Evolutionary conservation across 2,797 vertebrate species (phyloP), one percentile per base, ranked within the genome.

Genomic region (Enteromius treurensis): DNA sequence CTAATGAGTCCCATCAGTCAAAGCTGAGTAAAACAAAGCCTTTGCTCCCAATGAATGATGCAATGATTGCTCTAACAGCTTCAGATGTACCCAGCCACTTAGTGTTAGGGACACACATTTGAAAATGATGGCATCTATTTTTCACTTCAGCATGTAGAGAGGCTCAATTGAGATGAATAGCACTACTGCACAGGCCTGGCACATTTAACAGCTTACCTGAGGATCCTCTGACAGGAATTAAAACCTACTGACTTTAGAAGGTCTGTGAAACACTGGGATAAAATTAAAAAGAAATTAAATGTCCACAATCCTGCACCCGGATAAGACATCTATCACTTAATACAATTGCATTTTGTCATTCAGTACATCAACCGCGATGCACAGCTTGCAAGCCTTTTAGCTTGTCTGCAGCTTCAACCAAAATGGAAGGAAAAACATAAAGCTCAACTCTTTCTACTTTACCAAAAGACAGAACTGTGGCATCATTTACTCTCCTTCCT

Each of bases 101-200:
- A 74, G 78, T 13, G 19, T 77, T 79, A 85, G 47, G 86, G 90
- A 87, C 85, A 86, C 87, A 91, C 92, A 42, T 83, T 64, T 77
- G 71, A 90, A 90, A 80, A 80, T 69, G 79, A 60, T 80, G 51
- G 76, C 79, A 85, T 92, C 91, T 89, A 86, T 91, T 91, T 88
- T 87, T 87, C 73, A 76, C 53, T 67, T 89, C 77, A 82, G 60
- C 85, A 81, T 51, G 42, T 45, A 77, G 81, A 62, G 81, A 26
- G 69, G 62, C 86, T 86, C 89, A 91, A 92, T 90, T 89, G 89
- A 91, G 91, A 93, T 87, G 62, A 90, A 93, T 91, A 69, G 84
- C 70, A 83, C 26, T 69, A 67, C 78, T 83, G 81, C 76, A 80
- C 45, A 29, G 67, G 82, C 68, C 85, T 84, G 87, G 88, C 86